Evolutionary conservation across 2,113 vertebrate species (phyloP).

Genomic region (Catharus minimus): DNA sequence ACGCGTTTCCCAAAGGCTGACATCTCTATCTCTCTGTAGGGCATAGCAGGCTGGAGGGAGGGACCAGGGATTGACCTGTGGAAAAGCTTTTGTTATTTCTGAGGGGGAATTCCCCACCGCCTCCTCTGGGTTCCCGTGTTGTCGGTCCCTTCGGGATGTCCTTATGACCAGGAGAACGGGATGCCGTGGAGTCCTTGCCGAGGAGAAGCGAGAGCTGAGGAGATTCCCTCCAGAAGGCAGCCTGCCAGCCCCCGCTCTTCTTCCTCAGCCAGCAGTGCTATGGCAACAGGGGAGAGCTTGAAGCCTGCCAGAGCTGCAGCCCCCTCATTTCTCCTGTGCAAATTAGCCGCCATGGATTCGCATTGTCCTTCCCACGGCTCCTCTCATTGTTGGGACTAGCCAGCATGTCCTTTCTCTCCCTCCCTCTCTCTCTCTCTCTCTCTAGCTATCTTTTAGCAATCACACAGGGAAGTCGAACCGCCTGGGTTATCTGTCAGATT

Average conservation of each 20-base stretch:
- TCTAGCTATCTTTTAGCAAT: neutral
- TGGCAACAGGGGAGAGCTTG: constrained; percentile 65
- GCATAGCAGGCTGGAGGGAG: neutral
- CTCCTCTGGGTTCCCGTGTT: neutral
- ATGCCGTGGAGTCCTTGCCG: neutral
- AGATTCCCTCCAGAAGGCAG: constrained; percentile 45
- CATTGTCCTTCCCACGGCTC: constrained; percentile 13
- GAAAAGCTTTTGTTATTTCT: neutral
- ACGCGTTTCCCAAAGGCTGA: neutral
- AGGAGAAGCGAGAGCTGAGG: constrained; percentile 20
- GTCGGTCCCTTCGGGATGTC: neutral
- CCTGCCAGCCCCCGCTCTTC: constrained; percentile 2
- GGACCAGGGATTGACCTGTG: neutral
- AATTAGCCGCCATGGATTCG: constrained; percentile 13
- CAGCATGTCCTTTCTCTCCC: neutral
- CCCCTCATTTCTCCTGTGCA: constrained; percentile 31
- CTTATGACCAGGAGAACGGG: neutral
- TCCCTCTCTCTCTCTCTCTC: neutral
- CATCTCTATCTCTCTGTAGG: neutral
- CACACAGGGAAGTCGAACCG: neutral
- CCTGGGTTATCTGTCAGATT: neutral
- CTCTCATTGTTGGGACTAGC: constrained; percentile 27
- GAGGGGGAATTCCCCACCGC: neutral
- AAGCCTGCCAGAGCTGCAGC: constrained; percentile 17
- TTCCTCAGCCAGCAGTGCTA: constrained; percentile 35